phyloP scores from a whole-genome alignment of 2,797 vertebrate genomes.

The Antrozous pallidus region DNA sequence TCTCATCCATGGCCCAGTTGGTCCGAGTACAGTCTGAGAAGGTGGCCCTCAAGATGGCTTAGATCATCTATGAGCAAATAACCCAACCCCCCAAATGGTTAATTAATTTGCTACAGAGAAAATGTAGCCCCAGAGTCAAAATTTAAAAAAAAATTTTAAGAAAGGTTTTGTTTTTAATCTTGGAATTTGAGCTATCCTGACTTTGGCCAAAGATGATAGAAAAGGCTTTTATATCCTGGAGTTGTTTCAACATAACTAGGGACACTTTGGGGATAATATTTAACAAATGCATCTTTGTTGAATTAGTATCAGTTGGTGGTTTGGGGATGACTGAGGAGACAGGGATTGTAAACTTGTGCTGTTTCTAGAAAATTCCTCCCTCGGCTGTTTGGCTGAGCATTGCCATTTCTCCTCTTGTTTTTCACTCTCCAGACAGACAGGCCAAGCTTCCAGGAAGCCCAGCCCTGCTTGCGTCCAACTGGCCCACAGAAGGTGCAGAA shows the following conservation, averaged over 20 bases:
- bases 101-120: neutral
- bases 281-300: neutral
- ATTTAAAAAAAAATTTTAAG: neutral
- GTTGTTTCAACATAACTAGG: neutral
- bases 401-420: neutral
- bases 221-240: neutral
- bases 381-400: neutral
- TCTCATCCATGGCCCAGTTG: neutral
- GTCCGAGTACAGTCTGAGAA: neutral
- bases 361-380: neutral
- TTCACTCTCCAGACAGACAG: neutral
- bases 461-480: neutral
- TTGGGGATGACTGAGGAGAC: neutral
- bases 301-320: neutral
- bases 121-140: neutral
- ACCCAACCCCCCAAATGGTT: neutral
- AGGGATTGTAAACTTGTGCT: neutral
- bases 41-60: neutral
- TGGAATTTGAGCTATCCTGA: neutral
- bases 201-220: neutral
- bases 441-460: neutral
- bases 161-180: neutral
- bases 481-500: neutral
- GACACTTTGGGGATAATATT: neutral
- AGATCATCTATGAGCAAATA: neutral